A percentile compares a stretch with the other conserved stretches of the same genome.
These are phyloP conservation scores for Ornithoptera alexandrae DNA, from an alignment of 2,888 invertebrate genomes.

Conservation along the genomic window DNA sequence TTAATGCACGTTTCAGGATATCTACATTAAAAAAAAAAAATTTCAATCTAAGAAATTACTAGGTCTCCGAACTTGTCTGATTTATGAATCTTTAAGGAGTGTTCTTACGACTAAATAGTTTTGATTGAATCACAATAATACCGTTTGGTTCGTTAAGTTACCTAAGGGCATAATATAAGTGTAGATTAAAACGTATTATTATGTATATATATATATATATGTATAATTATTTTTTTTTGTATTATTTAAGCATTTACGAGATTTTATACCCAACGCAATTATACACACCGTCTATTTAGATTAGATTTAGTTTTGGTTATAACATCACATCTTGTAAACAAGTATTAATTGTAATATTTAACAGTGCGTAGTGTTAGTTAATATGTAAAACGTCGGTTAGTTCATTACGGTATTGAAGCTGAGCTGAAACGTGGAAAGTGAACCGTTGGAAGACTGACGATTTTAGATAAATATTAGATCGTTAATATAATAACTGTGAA, in stretches of 20 bases:
- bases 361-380: conserved; percentile 38
- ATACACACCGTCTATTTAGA: not conserved
- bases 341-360: not conserved
- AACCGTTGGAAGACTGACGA: conserved; percentile 55
- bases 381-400: conserved; percentile 53
- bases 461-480: conserved; percentile 46
- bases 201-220: too few relatives aligned
- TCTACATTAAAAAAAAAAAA: too few relatives aligned
- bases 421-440: conserved; percentile 51
- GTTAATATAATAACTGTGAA: not conserved
- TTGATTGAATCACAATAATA: too few relatives aligned
- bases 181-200: not conserved
- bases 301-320: not conserved
- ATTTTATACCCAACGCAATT: not conserved
- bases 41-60: too few relatives aligned
- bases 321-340: not conserved
- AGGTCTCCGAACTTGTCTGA: too few relatives aligned
- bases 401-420: conserved; percentile 71
- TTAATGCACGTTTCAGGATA: too few relatives aligned
- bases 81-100: too few relatives aligned
- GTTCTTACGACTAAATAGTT: too few relatives aligned
- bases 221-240: not conserved
- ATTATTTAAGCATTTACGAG: not conserved
- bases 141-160: too few relatives aligned
- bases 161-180: not conserved